phyloP scores from a whole-genome alignment of 2,113 vertebrate species.

The Sakesphorus luctuosus region DNA sequence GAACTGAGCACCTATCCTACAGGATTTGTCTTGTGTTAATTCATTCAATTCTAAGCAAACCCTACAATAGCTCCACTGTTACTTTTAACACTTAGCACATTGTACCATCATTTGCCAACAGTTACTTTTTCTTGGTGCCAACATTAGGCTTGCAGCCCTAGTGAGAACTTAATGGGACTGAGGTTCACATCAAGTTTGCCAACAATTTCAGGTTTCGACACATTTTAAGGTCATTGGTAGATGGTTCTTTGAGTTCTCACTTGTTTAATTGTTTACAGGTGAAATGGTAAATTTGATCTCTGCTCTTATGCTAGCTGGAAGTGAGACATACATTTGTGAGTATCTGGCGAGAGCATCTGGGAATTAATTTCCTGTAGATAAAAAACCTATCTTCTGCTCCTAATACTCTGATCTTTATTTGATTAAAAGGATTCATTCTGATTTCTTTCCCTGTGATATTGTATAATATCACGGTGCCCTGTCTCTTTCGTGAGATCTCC shows the following conservation, averaged over 20 bases:
- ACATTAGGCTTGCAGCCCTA: slow-evolving; percentile 22
- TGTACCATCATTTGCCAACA: slow-evolving; percentile 25
- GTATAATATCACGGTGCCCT: neutral
- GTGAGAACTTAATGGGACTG: neutral
- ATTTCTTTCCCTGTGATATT: slow-evolving; percentile 48
- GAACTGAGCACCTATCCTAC: neutral
- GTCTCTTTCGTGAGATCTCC: neutral
- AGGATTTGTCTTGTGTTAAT: slow-evolving; percentile 20
- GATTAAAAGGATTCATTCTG: slow-evolving; percentile 62
- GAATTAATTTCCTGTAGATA: slow-evolving; percentile 39
- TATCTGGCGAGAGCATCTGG: neutral
- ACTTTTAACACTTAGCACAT: slow-evolving; percentile 32
- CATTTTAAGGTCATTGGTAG: slow-evolving; percentile 6
- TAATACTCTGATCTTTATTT: slow-evolving; percentile 58
- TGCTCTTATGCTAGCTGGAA: slow-evolving; percentile 11
- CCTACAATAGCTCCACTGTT: neutral
- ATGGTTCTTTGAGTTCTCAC: slow-evolving; percentile 3
- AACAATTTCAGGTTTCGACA: slow-evolving; percentile 54
- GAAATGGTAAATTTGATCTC: slow-evolving; percentile 39
- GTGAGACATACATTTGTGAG: slow-evolving; percentile 1
- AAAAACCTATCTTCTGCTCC: slow-evolving; percentile 35
- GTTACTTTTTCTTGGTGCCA: slow-evolving; percentile 50
- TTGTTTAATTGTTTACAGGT: slow-evolving; percentile 60
- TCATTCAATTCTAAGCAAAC: neutral
- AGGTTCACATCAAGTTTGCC: slow-evolving; percentile 12